Conservation (phyloP, 2,797 vertebrate species). For the Dendrocincla fuliginosa region DNA sequence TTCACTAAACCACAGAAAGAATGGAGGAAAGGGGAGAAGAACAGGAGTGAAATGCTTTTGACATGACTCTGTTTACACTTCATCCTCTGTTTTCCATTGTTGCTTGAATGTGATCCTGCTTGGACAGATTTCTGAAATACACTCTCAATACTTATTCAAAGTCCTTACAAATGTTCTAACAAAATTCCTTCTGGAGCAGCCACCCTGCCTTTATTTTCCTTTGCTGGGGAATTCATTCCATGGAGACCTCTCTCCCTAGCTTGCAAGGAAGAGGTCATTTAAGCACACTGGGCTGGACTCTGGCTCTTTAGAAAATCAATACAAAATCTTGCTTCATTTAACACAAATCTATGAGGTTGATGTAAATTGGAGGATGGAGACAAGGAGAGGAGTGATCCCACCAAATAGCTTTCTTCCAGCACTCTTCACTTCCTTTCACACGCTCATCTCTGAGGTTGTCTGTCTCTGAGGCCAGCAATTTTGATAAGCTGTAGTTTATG, state of each 20-base stretch:
- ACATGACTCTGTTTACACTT: slow-evolving; percentile 42
- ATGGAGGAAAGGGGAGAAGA: background rate
- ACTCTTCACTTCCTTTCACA: background rate
- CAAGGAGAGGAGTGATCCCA: background rate
- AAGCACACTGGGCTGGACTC: background rate
- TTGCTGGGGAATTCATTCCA: background rate
- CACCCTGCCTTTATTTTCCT: slow-evolving; percentile 30
- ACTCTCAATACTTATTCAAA: slow-evolving; percentile 2
- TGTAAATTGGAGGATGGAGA: background rate
- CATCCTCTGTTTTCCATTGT: slow-evolving; percentile 4
- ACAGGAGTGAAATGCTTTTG: background rate
- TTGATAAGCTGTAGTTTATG: background rate
- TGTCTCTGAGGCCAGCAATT: background rate
- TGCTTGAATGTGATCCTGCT: slow-evolving; percentile 13
- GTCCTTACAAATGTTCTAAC: slow-evolving; percentile 49
- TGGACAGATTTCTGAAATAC: slow-evolving; percentile 39
- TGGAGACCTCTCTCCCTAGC: background rate
- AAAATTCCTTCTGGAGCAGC: slow-evolving; percentile 20
- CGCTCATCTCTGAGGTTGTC: background rate
- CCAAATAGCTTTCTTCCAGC: background rate
- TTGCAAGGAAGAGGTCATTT: slow-evolving; percentile 29
- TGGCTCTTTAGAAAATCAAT: background rate
- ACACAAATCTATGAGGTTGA: background rate
- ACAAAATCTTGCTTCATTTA: slow-evolving; percentile 53
- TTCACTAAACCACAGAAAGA: background rate